Percentiles rank a stretch among this genome's conserved stretches.
Conservation (phyloP, 2,888 invertebrate species). For the Dioctria rufipes region DNA sequence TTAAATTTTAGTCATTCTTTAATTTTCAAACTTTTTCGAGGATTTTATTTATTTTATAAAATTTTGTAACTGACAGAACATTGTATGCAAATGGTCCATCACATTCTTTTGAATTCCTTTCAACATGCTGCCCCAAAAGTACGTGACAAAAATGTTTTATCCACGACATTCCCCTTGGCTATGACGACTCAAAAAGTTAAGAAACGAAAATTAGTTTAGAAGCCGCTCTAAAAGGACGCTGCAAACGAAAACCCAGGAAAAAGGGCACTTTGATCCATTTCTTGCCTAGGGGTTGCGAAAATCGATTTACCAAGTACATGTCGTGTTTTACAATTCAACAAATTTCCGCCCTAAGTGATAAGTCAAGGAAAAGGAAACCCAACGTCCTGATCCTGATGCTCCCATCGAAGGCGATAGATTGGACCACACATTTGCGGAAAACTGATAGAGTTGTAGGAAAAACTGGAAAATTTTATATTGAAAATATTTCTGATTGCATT, state of each 20-base stretch:
- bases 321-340: conserved; percentile 60
- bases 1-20: background rate
- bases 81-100: conserved; percentile 55
- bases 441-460: conserved; percentile 24
- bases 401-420: conserved; percentile 19
- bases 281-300: conserved; percentile 58
- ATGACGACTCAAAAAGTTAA: conserved; percentile 59
- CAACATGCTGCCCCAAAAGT: conserved; percentile 36
- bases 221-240: conserved; percentile 34
- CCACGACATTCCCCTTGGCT: conserved; percentile 45
- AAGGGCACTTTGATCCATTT: conserved; percentile 59
- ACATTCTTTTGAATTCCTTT: conserved; percentile 54
- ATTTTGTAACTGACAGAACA: conserved; percentile 48
- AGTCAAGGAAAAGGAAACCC: conserved; percentile 39
- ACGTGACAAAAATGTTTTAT: conserved; percentile 58
- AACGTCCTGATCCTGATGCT: conserved; percentile 23
- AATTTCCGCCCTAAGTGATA: conserved; percentile 56
- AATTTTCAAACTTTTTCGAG: conserved; percentile 27
- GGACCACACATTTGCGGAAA: conserved; percentile 42
- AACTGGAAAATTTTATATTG: conserved; percentile 24
- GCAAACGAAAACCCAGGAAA: conserved; percentile 9
- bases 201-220: conserved; percentile 60
- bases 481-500: conserved; percentile 27
- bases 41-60: background rate
- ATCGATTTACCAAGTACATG: conserved; percentile 60